Evolutionary conservation across 2,888 invertebrate species (phyloP).

Genomic region (Rhingia campestris): DNA sequence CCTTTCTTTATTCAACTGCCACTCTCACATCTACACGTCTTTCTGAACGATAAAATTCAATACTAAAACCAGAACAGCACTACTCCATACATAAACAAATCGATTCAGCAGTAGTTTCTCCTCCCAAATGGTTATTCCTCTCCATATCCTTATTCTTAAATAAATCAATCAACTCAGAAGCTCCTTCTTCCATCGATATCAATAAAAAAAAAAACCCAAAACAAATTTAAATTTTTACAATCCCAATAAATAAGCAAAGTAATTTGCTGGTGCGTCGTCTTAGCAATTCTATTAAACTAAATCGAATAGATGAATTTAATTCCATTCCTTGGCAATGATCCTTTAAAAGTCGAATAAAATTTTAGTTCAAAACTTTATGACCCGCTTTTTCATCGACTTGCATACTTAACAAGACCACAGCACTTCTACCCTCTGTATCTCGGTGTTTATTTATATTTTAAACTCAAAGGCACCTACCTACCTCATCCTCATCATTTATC

Average conservation of each 20-base stretch:
- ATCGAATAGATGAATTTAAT: constrained; percentile 49
- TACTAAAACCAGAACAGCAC: too few relatives aligned
- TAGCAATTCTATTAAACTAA: constrained; percentile 32
- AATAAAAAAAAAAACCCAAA: neutral
- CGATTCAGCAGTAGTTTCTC: too few relatives aligned
- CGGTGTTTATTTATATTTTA: too few relatives aligned
- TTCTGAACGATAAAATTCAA: too few relatives aligned
- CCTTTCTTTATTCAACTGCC: too few relatives aligned
- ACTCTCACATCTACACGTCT: too few relatives aligned
- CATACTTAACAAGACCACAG: constrained; percentile 32
- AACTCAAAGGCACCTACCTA: neutral
- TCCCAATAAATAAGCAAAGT: constrained; percentile 18
- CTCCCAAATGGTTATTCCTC: too few relatives aligned
- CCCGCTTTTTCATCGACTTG: constrained; percentile 11
- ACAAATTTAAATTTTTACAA: constrained; percentile 26
- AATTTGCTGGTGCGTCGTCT: neutral
- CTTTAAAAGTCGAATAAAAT: constrained; percentile 54
- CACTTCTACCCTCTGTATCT: neutral
- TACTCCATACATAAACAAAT: too few relatives aligned
- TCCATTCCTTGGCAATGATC: constrained; percentile 13
- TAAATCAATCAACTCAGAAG: neutral
- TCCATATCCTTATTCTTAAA: neutral
- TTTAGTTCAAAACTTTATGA: constrained; percentile 54
- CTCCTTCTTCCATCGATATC: too few relatives aligned
- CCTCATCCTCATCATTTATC: neutral